Evolutionary conservation across 2,113 vertebrate genomes (phyloP).

Genomic region (western clawed frog (Xenopus tropicalis)): DNA sequence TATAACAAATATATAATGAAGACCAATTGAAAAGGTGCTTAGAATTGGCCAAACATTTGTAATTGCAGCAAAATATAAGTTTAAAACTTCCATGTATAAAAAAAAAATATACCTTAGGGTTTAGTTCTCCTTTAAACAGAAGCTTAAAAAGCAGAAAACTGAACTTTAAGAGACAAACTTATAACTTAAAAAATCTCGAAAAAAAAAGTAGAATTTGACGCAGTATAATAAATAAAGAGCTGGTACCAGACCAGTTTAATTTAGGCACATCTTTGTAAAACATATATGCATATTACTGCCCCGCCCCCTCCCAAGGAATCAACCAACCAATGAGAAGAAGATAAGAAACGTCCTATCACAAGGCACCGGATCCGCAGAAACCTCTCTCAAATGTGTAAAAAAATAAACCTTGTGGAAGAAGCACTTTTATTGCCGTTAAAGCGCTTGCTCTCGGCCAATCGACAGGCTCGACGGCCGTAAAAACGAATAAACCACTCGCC

Average conservation of each 20-base stretch:
- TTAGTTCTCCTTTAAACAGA: too few relatives aligned
- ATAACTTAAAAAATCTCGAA: background rate
- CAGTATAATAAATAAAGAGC: slow-evolving; percentile 50
- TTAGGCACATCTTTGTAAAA: slow-evolving; percentile 57
- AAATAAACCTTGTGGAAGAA: background rate
- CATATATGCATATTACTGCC: slow-evolving; percentile 43
- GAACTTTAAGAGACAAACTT: too few relatives aligned
- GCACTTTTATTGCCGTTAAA: background rate
- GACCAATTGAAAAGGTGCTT: too few relatives aligned
- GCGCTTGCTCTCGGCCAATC: too few relatives aligned
- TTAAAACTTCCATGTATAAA: too few relatives aligned
- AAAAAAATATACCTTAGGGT: too few relatives aligned
- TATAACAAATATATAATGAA: too few relatives aligned
- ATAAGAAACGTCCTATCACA: slow-evolving; percentile 10
- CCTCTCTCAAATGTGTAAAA: background rate
- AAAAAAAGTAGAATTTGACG: background rate
- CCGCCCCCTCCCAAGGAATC: slow-evolving; percentile 35
- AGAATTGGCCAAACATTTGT: too few relatives aligned
- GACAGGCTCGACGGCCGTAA: too few relatives aligned
- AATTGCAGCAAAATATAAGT: too few relatives aligned
- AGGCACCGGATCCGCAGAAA: slow-evolving; percentile 46
- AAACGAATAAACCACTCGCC: too few relatives aligned
- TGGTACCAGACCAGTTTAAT: slow-evolving; percentile 57
- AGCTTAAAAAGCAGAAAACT: too few relatives aligned
- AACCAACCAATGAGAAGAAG: slow-evolving; percentile 40